Evolutionary conservation across 2,113 vertebrate species (phyloP).

Genomic region (Mustela lutreola): DNA sequence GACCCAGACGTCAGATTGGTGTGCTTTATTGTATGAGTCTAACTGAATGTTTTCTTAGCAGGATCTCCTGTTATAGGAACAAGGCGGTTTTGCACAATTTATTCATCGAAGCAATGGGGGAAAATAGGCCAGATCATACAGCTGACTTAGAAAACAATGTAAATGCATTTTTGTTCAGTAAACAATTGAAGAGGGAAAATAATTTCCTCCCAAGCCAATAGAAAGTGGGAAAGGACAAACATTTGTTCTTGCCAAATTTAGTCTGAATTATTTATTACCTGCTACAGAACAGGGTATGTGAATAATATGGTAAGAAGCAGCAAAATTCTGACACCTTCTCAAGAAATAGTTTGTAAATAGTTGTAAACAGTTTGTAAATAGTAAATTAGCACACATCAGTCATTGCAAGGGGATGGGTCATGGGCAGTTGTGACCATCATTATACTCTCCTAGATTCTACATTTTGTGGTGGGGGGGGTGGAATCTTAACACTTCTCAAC

Average conservation of each 20-base stretch:
- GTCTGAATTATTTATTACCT: conserved; percentile 85
- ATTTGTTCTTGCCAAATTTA: conserved; percentile 82
- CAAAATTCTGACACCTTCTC: background rate
- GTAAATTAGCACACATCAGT: background rate
- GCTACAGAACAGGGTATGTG: conserved; percentile 71
- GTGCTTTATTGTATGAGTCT: conserved; percentile 48
- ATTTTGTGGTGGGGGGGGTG: background rate
- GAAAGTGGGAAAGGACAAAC: conserved; percentile 74
- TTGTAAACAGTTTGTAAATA: conserved; percentile 32
- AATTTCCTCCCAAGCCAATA: conserved; percentile 77
- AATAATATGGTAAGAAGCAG: conserved; percentile 80
- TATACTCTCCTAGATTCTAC: background rate
- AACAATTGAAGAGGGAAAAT: conserved; percentile 81
- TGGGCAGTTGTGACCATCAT: background rate
- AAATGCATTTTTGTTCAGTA: conserved; percentile 78
- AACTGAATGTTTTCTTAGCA: conserved; percentile 60
- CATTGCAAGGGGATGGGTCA: background rate
- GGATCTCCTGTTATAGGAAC: background rate
- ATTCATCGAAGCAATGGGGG: conserved; percentile 24
- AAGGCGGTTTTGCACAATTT: conserved; percentile 72
- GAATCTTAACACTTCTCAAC: background rate
- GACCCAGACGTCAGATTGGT: conserved; percentile 25
- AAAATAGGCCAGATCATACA: conserved; percentile 51
- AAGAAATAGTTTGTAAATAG: conserved; percentile 35
- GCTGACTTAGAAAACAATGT: conserved; percentile 74